Conservation (phyloP, 2,888 invertebrate genomes). For the Reticulitermes lucifugus region DNA sequence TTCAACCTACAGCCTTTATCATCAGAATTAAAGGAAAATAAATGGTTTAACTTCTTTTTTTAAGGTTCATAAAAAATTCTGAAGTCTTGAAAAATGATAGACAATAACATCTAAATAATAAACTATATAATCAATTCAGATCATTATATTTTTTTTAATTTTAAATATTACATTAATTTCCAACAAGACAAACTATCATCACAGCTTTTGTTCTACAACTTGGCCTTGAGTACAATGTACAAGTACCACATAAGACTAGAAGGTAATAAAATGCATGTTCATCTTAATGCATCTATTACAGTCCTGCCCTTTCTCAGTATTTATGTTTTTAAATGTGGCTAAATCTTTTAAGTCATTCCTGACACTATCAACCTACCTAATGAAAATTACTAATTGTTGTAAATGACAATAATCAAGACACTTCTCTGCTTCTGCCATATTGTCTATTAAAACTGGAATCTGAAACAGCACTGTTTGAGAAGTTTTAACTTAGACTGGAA, state of each 20-base stretch:
- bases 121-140: no score
- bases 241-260: neutral
- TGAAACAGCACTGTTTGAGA: neutral
- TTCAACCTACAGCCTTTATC: no score
- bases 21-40: no score
- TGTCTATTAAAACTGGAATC: neutral
- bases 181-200: neutral
- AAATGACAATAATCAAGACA: neutral
- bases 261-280: neutral
- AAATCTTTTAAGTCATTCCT: neutral
- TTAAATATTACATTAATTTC: neutral
- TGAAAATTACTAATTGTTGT: neutral
- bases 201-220: neutral
- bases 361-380: neutral
- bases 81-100: no score
- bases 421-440: neutral
- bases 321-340: neutral
- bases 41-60: no score
- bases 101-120: no score
- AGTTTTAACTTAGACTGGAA: neutral
- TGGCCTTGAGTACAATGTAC: neutral
- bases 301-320: neutral
- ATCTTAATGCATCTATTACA: neutral
- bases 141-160: neutral
- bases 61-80: no score